Base-by-base conservation (phyloP, 2,888 invertebrate species). In the Automeris io region DNA sequence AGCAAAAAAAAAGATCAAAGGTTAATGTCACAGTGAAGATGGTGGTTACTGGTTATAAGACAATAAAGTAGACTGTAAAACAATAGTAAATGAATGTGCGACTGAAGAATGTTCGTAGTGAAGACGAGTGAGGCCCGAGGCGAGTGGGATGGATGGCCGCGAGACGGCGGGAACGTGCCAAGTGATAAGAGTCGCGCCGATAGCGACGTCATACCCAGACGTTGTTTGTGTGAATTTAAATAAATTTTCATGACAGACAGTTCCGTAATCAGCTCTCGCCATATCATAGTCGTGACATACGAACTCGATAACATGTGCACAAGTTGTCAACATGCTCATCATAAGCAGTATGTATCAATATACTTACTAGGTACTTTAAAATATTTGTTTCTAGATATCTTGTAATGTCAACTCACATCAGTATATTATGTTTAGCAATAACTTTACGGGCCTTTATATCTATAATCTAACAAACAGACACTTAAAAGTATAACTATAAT, bases 191-290 rank as follows among this genome's bases (percentile, higher is more conserved):
- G 74, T 79, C 80, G 83, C 79, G 79, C 81, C 83, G 85, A 85
- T 85, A 83, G 79, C 81, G 70, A 85, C 86, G 85, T 85, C 85
- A 85, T 81, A 76, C 83, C 85, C 86, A 86, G 86, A 86, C 86
- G 83, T 78, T 86, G 83, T 85, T 86, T 85, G 83, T 83, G 83
- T 83, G 81, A 83, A 85, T 85, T 85, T 85, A 82, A 86, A 86
- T 85, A 86, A 80, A 85, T 85, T 83, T 83, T 83, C 85, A 81
- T 85, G 83, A 82, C 83, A 85, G 83, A 83, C 83, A 81, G 81
- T 83, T 86, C 85, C 81, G 83, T 85, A 85, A 85, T 85, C 85
- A 81, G 75, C 72, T 77, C 80, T 76, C 67, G 73, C 75, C 71
- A 69, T 72, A 72, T 68, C 62, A 62, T 69, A 75, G 70, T 70